Evolutionary conservation across 2,797 vertebrate genomes (phyloP), one percentile per base, ranked within the genome.

Genomic region (Lutjanus argentimaculatus): DNA sequence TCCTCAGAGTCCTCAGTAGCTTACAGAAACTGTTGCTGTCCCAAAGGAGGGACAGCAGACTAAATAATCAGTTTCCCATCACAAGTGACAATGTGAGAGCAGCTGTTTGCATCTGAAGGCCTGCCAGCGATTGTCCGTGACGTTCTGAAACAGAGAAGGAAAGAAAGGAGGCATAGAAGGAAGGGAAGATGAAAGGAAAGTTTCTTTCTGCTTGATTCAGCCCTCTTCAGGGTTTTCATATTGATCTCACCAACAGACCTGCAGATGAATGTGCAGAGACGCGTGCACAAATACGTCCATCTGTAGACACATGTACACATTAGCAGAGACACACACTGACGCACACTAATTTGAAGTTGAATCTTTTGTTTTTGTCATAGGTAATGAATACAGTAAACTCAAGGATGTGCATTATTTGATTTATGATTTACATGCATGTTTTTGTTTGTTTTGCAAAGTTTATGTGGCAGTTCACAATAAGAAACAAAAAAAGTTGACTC

Each of bases 61-160:
- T 95, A 95, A 96, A 96, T 93, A 95, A 91, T 90, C 78, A 82
- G 83, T 90, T 91, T 92, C 89, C 81, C 86, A 56, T 89, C 83
- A 79, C 65, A 59, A 36, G 89, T 77, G 85, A 84, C 90, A 89
- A 84, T 93, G 84, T 89, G 79, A 72, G 80, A 93, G 86, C 94
- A 96, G 93, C 95, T 95, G 95, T 93, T 93, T 94, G 82, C 82
- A 87, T 92, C 86, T 92, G 79, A 93, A 87, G 83, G 78, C 79
- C 78, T 83, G 92, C 88, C 91, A 94, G 84, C 86, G 74, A 83
- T 87, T 78, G 79, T 85, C 80, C 36, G 71, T 65, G 69, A 72
- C 42, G 45, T 71, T 89, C 53, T 77, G 79, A 87, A 83, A 88
- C 59, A 75, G 69, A 78, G 68, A 72, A 55, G 55, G 56, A 72